These are phyloP conservation scores for Bubo scandiacus DNA, from an alignment of 2,113 vertebrate species.

Conservation along the genomic window DNA sequence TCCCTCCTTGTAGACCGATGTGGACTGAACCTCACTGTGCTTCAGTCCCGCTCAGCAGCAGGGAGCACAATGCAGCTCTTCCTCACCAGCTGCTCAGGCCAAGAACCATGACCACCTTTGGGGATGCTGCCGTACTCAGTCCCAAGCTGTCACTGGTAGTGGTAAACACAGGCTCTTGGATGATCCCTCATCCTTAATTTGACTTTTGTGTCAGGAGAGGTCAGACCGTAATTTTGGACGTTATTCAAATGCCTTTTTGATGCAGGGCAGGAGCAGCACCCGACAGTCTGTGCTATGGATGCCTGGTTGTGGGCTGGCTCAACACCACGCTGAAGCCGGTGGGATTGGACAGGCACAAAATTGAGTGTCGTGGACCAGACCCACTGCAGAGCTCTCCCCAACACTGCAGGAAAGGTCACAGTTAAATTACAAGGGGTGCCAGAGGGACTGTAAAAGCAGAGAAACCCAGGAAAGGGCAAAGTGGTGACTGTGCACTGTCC, in stretches of 20 bases:
- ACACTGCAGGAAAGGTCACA: background rate
- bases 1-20: background rate
- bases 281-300: background rate
- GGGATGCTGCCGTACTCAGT: background rate
- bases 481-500: background rate
- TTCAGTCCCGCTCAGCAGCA: background rate
- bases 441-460: background rate
- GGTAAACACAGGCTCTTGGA: accelerated
- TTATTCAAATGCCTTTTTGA: background rate
- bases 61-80: accelerated
- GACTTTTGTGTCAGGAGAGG: background rate
- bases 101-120: background rate
- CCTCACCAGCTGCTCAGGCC: background rate
- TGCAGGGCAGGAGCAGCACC: background rate
- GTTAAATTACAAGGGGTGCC: background rate
- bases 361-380: background rate
- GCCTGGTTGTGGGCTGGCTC: background rate
- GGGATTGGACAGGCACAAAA: background rate
- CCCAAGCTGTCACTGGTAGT: background rate
- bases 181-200: background rate
- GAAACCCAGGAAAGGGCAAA: background rate
- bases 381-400: accelerated
- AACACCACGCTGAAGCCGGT: accelerated
- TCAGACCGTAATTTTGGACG: background rate
- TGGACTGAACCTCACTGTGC: background rate